Percentiles rank a stretch among this genome's conserved stretches.
These are phyloP conservation scores for Sipunculus nudus DNA, from an alignment of 2,888 invertebrate species.

Conservation along the genomic window DNA sequence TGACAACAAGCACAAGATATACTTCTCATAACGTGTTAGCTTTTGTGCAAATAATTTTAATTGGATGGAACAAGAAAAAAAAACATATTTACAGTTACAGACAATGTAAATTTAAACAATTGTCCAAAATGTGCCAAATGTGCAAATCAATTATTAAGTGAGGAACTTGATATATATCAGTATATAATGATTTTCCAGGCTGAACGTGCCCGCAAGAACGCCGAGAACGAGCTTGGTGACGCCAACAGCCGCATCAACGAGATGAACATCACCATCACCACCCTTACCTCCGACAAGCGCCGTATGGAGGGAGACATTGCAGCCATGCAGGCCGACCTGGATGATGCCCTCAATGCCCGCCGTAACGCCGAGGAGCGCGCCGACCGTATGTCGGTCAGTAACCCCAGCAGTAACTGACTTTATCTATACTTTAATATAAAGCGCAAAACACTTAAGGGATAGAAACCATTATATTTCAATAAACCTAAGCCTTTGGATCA, in stretches of 20 bases:
- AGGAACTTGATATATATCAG: not conserved
- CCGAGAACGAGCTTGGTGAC: constrained; percentile 80
- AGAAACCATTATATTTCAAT: no score
- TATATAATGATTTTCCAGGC: constrained; percentile 46
- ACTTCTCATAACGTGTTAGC: not conserved
- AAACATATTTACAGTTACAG: not conserved
- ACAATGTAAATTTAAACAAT: not conserved
- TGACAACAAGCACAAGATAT: no score
- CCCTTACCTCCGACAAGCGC: constrained; percentile 90
- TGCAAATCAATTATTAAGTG: no score
- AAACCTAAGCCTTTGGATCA: no score
- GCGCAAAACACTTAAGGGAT: no score
- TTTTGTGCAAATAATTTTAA: not conserved
- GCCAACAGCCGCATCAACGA: constrained; percentile 91
- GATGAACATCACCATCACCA: constrained; percentile 92
- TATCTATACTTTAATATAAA: no score
- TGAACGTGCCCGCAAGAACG: constrained; percentile 65
- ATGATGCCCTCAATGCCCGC: constrained; percentile 78
- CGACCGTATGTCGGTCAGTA: no score
- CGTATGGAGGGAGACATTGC: constrained; percentile 94
- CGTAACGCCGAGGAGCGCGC: constrained; percentile 46
- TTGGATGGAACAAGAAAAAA: no score
- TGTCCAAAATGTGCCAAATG: not conserved
- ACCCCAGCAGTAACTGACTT: no score
- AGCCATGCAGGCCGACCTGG: constrained; percentile 93